Evolutionary conservation across 2,888 invertebrate species (phyloP), one percentile per base, ranked within the genome.

Genomic region (Plutella xylostella): DNA sequence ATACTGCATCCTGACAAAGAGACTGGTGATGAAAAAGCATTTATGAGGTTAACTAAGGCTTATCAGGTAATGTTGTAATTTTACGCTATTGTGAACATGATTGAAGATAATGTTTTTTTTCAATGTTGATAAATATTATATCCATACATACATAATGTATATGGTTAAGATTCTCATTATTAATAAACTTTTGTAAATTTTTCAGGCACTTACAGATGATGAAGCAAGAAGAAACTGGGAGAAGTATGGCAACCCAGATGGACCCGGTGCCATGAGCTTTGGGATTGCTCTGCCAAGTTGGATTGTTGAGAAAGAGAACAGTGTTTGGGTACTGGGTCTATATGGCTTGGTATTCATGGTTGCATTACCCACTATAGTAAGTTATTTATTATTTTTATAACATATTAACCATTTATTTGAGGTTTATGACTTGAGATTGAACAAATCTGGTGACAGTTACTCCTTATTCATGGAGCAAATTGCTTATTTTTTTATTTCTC

Each of bases 281-380:
- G 99, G 99, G 47, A 99, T 99, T 68, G 99, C 99, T 6, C 74
- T 99, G 44, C 99, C 99, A 5, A 98, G 98, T 45, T 99, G 99
- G 99, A 97, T 99, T 71, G 97, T 99, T 9, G 98, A 98, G 67
- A 97, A 98, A 72, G 97, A 99, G 76, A 99, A 99, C 72, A 98
- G 98, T 55, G 91, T 98, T 19, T 98, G 97, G 97, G 98, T 97
- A 5, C 86, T 98, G 41, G 97, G 97, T 3, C 86, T 97, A 1
- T 98, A 98, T 80, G 97, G 93, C 4, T 85, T 98, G 42, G 93
- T 99, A 1, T 99, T 99, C 73, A 99, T 99, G 98, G 92, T 99
- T 46, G 95, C 97, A 34, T 79, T 99, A 68, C 95, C 95, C 19
- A 92, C 92, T 45, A 91, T 90, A 51, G 94, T 88, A 71, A 84